Conservation (phyloP, 2,797 vertebrate species). For the Tarsius wallacei region DNA sequence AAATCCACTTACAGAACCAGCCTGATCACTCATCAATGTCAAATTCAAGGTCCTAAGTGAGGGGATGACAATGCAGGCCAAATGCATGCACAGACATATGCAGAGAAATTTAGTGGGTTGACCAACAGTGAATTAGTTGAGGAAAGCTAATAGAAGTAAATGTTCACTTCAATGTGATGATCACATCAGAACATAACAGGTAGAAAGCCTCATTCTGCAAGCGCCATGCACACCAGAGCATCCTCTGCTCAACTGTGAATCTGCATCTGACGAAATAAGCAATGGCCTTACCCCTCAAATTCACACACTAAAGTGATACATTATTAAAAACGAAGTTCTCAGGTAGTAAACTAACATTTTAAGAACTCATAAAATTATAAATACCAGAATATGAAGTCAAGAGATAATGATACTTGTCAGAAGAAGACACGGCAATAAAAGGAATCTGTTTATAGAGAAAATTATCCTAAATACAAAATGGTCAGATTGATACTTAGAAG, state of each 20-base stretch:
- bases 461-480: slow-evolving; percentile 77
- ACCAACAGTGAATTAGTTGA: neutral
- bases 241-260: neutral
- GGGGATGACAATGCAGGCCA: too few species aligned
- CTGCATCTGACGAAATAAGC: neutral
- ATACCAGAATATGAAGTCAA: slow-evolving; percentile 65
- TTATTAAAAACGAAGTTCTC: slow-evolving; percentile 61
- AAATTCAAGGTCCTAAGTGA: neutral
- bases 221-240: neutral
- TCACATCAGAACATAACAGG: fast-evolving
- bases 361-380: slow-evolving; percentile 63
- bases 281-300: neutral
- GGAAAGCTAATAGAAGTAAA: neutral
- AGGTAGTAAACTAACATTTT: slow-evolving; percentile 54
- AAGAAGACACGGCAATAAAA: slow-evolving; percentile 58
- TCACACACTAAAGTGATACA: neutral
- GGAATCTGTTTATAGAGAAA: slow-evolving; percentile 60
- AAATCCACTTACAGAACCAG: neutral
- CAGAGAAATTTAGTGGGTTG: neutral
- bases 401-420: slow-evolving; percentile 74
- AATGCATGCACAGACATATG: neutral
- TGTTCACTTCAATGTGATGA: neutral
- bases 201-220: neutral
- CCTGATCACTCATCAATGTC: neutral
- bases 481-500: slow-evolving; percentile 77